phyloP scores from a whole-genome alignment of 2,888 invertebrate species.

The Cremastobaeus sp. region DNA sequence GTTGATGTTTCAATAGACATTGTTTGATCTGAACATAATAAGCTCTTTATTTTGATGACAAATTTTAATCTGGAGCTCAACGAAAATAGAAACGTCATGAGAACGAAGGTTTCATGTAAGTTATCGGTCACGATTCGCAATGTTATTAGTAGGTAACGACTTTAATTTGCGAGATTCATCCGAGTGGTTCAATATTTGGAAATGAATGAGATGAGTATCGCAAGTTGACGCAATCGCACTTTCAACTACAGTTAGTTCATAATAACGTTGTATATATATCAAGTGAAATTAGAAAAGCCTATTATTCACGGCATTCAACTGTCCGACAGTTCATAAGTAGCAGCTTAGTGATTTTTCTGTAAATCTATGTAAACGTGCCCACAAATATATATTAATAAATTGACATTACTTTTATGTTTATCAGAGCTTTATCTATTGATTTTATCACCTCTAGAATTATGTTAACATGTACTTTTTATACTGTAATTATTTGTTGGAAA shows the following conservation, averaged over 20 bases:
- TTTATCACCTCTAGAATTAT: no score
- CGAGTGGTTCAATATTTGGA: neutral
- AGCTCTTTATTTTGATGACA: neutral
- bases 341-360: conserved; percentile 74
- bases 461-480: no score
- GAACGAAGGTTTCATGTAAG: conserved; percentile 43
- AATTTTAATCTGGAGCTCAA: conserved; percentile 3
- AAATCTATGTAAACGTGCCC: conserved; percentile 76
- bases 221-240: conserved; percentile 61
- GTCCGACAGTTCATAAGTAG: conserved; percentile 70
- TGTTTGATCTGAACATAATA: conserved; percentile 3
- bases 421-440: neutral
- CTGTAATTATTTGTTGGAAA: no score
- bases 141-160: conserved; percentile 31
- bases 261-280: conserved; percentile 74
- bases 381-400: conserved; percentile 74
- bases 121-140: conserved; percentile 43
- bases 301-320: conserved; percentile 70
- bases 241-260: conserved; percentile 68
- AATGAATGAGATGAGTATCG: neutral
- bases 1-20: conserved; percentile 4
- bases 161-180: conserved; percentile 7
- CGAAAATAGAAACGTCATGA: conserved; percentile 24
- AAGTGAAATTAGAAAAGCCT: conserved; percentile 62
- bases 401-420: conserved; percentile 71